A percentile compares a stretch with the other conserved stretches of the same genome.
Conservation (phyloP, 2,113 vertebrate species). For the Halichoeres trimaculatus region DNA sequence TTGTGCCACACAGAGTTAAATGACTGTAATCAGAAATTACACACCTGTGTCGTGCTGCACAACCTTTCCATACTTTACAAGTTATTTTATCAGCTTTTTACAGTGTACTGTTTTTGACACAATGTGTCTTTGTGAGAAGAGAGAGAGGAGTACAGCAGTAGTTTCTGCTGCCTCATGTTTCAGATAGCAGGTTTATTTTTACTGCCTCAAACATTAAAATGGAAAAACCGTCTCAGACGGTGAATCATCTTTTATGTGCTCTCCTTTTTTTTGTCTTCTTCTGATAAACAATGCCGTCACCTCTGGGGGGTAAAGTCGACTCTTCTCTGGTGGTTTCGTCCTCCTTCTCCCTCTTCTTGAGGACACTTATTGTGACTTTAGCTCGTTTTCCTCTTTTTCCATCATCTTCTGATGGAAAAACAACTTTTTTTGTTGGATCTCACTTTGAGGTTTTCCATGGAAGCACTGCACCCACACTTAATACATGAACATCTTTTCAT, state of each 20-base stretch:
- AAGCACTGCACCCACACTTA: constrained; percentile 3
- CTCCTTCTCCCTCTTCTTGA: constrained; percentile 5
- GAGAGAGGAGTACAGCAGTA: constrained; percentile 9
- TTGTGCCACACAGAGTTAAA: not conserved
- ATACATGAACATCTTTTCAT: constrained; percentile 5
- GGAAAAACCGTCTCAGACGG: constrained; percentile 23
- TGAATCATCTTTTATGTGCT: constrained; percentile 30
- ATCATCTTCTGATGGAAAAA: constrained; percentile 1
- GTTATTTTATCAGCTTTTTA: not conserved
- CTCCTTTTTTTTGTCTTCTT: not conserved
- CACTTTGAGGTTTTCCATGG: constrained; percentile 36
- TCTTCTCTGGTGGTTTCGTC: not conserved
- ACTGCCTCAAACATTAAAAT: constrained; percentile 25
- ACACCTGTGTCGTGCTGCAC: not conserved
- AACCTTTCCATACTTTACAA: too few relatives aligned
- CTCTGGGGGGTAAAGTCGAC: constrained; percentile 7
- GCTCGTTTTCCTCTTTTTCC: constrained; percentile 42
- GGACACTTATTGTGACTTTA: constrained; percentile 34
- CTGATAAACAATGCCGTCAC: constrained; percentile 23
- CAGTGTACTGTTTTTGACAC: not conserved
- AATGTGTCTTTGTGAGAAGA: not conserved
- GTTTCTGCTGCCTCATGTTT: constrained; percentile 32
- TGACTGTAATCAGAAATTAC: constrained; percentile 13
- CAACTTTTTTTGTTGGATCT: constrained; percentile 15
- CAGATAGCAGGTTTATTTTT: constrained; percentile 29